Base-by-base conservation (phyloP, 2,797 vertebrate genomes). In the Saxicola maurus region DNA sequence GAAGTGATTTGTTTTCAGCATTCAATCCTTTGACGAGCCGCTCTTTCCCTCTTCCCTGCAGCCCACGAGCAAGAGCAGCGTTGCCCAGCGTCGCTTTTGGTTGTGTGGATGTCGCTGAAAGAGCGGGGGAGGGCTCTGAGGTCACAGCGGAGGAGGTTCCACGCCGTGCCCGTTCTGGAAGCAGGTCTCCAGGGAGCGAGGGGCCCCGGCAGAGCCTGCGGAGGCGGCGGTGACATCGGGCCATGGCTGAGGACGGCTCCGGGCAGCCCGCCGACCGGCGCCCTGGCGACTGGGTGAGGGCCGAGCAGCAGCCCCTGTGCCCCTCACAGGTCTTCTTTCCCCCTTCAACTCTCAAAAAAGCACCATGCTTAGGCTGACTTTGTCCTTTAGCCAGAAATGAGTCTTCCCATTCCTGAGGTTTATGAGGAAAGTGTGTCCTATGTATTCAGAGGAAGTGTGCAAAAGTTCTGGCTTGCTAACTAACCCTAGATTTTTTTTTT, bases 231-330 rank as follows among this genome's bases (percentile, higher is more conserved):
- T 15, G 11, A 53, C 18, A 6, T 21, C 10, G 6, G 62, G 81
- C 42, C 21, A 98, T 98, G 98, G 46, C 95, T 12, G 96, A 97
- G 94, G 87, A 95, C 62, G 86, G 94, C 66, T 69, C 86, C 7
- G 66, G 27, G 52, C 91, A 93, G n/a, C 87, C 45, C n/a, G 56
- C 90, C 30, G 51, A 82, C 28, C 87, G 86, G 62, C 88, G 43
- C 8, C 65, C 92, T 21, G 96, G 96, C 7, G 94, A 96, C 92
- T 98, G 98, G 98, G 98, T 98, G 73, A 96, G 87, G 11, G 18
- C 16, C 1, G 0, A 6, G 33, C 3, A 7, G 23, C 17, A 13
- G 13, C 43, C 23, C 24, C 27, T 0, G 0, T 6, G 21, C 5
- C 3, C 49, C 25, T 25, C 6, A 0, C 3, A 2, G 40, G 25